phyloP scores from a whole-genome alignment of 2,797 vertebrate species.

The Poecilia gillii region DNA sequence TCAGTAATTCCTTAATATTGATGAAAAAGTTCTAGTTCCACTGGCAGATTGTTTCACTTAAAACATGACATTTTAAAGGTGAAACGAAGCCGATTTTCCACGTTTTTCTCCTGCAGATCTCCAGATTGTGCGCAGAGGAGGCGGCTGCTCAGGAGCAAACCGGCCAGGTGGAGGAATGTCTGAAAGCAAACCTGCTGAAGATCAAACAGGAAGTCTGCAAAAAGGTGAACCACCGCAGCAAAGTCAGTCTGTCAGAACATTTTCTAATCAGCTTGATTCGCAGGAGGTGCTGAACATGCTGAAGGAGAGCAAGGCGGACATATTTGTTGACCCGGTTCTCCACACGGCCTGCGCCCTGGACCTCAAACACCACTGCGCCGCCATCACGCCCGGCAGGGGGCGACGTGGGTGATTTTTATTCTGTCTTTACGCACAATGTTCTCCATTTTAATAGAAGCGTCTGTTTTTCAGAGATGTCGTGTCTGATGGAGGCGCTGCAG shows the following conservation, averaged over 20 bases:
- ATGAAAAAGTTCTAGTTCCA: too few relatives aligned
- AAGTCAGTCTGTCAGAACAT: neutral
- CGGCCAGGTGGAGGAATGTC: slow-evolving; percentile 95
- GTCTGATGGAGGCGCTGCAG: slow-evolving; percentile 93
- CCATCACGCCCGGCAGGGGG: slow-evolving; percentile 92
- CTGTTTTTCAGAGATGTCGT: slow-evolving; percentile 91
- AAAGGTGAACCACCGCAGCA: slow-evolving; percentile 79
- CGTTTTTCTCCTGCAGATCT: slow-evolving; percentile 81
- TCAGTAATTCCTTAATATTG: too few relatives aligned
- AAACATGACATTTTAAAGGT: neutral
- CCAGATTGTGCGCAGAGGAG: slow-evolving; percentile 91
- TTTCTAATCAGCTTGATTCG: neutral
- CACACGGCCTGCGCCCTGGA: slow-evolving; percentile 97
- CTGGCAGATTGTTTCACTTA: too few relatives aligned
- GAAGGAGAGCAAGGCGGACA: slow-evolving; percentile 98
- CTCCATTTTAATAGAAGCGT: neutral
- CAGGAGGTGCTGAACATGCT: slow-evolving; percentile 97
- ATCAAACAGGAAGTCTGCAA: slow-evolving; percentile 91
- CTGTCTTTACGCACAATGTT: neutral
- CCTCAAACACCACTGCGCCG: slow-evolving; percentile 97
- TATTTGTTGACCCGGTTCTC: slow-evolving; percentile 97
- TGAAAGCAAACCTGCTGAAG: slow-evolving; percentile 95
- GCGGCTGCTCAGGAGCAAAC: slow-evolving; percentile 97
- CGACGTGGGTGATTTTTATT: slow-evolving; percentile 73
- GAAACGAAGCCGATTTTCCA: neutral